Percentiles rank a stretch among this genome's conserved stretches.
These are phyloP conservation scores for Hirtodrosophila histrioides DNA, from an alignment of 2,888 invertebrate genomes.

Conservation along the genomic window DNA sequence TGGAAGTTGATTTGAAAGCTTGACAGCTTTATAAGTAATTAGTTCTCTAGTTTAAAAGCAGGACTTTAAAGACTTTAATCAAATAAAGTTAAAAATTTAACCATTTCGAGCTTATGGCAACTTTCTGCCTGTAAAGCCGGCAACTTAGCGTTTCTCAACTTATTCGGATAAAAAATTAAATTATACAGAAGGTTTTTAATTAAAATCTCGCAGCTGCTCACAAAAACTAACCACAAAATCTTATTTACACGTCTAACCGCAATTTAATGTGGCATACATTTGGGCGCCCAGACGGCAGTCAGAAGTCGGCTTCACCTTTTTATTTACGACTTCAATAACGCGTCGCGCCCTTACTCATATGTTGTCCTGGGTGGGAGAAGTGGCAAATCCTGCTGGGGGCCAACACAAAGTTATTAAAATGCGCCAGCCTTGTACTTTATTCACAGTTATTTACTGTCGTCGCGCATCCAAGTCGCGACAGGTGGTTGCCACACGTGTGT, in stretches of 20 bases:
- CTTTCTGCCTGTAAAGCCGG: no score
- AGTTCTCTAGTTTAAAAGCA: no score
- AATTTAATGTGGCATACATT: constrained; percentile 73
- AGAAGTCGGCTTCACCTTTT: constrained; percentile 49
- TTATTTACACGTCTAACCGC: constrained; percentile 70
- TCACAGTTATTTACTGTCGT: constrained; percentile 68
- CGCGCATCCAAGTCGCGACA: constrained; percentile 62
- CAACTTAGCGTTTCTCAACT: no score
- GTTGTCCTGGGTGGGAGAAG: constrained; percentile 21
- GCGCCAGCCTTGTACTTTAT: constrained; percentile 49
- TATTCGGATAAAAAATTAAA: background rate
- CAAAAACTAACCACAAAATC: constrained; percentile 71
- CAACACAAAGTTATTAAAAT: constrained; percentile 73
- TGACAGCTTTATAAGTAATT: no score
- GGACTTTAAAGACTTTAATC: no score
- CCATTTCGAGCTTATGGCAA: no score
- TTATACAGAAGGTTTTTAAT: constrained; percentile 57
- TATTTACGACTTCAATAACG: constrained; percentile 79
- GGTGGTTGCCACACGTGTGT: constrained; percentile 66
- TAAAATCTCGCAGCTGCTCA: constrained; percentile 62
- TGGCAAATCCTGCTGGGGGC: background rate
- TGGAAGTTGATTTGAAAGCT: constrained; percentile 9
- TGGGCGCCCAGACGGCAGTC: constrained; percentile 41
- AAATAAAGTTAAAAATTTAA: no score
- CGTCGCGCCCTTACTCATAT: constrained; percentile 44